Evolutionary conservation across 1,140 invertebrate genomes (phyloP), one percentile per base, ranked within the genome.

Genomic region (Tachypleus tridentatus): DNA sequence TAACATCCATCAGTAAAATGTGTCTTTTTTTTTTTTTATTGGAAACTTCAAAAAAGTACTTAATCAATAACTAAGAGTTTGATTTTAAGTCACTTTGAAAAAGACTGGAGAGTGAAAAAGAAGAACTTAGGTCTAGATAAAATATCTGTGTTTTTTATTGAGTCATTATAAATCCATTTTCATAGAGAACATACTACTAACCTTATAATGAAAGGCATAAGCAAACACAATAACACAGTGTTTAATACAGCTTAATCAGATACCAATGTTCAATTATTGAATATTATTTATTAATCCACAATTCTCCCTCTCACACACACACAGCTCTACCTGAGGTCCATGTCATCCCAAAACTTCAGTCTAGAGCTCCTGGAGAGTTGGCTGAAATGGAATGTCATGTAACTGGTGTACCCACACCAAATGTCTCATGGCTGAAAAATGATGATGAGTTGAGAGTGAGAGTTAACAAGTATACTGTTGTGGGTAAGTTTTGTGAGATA

Each of bases 361-460:
- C 84, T 6, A 80, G 84, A 64, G 76, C 81, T 60, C 85, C 85
- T 0, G 82, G 82, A 0, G 83, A 86, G 70, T 82, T 85, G 66
- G 83, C 84, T 0, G 80, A 78, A 11, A 85, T 87, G 83, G 82
- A 81, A 60, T 87, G 85, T 72, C 84, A 86, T 69, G 85, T 86
- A 3, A 83, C 83, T 5, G 86, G 85, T 6, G 85, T 86, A 70
- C 85, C 85, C 8, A 64, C 64, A 11, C 63, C 70, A 2, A 69
- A 81, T 72, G 84, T 86, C 8, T 80, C 85, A 69, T 87, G 86
- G 86, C 72, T 87, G 60, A 87, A 87, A 74, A 87, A 87, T 72
- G 85, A 87, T 71, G 85, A 87, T 69, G 77, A 83, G 3, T 74
- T 87, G 51, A 80, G 79, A 66, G 70, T 82, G 59, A 70, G 75